Evolutionary conservation across 2,888 invertebrate genomes (phyloP).

Genomic region (Sarcophaga variegata): DNA sequence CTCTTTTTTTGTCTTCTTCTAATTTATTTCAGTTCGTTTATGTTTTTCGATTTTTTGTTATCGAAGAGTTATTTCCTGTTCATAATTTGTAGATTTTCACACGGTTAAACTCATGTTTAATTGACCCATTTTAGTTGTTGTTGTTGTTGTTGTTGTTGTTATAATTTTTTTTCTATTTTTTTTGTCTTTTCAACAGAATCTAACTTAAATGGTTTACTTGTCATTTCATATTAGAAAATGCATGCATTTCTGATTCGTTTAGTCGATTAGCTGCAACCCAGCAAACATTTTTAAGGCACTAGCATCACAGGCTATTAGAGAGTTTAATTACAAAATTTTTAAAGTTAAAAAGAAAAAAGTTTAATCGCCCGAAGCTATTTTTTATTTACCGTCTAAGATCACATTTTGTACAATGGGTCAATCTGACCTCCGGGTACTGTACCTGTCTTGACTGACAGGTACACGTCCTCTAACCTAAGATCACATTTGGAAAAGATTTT

Average conservation of each 20-base stretch:
- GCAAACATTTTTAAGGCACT: background rate
- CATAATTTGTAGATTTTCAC: constrained; percentile 64
- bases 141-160: background rate
- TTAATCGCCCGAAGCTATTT: too few species aligned
- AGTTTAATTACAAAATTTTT: too few species aligned
- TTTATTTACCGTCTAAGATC: too few species aligned
- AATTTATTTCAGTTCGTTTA: constrained; percentile 3
- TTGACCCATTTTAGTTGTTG: constrained; percentile 50
- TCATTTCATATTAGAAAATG: constrained; percentile 47
- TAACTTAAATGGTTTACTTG: constrained; percentile 40
- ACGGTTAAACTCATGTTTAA: constrained; percentile 58
- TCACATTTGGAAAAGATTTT: too few species aligned
- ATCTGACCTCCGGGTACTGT: too few species aligned
- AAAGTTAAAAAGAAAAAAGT: background rate
- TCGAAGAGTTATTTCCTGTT: constrained; percentile 62
- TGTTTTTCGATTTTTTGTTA: constrained; percentile 14
- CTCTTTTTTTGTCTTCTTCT: background rate
- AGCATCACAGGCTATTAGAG: background rate
- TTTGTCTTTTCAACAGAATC: background rate
- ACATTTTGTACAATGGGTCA: too few species aligned
- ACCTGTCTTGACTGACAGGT: too few species aligned
- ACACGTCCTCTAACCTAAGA: too few species aligned
- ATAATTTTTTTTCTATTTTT: background rate
- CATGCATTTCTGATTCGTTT: constrained; percentile 2
- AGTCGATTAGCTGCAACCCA: constrained; percentile 23